Base-by-base conservation (phyloP, 2,888 invertebrate genomes). In the Meteorus cinctellus region DNA sequence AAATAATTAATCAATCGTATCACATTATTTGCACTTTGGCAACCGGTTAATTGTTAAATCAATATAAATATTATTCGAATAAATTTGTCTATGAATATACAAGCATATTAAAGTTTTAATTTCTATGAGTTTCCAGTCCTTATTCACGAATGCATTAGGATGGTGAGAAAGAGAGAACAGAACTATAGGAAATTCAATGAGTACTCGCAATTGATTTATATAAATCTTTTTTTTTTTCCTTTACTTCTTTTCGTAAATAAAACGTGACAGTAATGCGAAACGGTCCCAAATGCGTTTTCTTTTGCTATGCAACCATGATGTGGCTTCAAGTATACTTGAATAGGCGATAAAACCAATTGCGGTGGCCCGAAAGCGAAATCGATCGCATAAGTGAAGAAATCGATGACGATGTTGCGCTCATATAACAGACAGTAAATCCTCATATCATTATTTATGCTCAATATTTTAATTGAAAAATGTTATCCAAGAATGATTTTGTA, bases 251-350 rank as follows among this genome's bases (percentile, higher is more conserved):
- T 67, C 48, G 41, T 51, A 72, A 68, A 67, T 65, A 16, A 48
- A 60, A 65, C 76, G 76, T 69, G 73, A 69, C 68, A 19, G 19
- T n/a, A 76, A 76, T 76, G 34, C 45, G 55, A 51, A 76, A 73
- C 14, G 34, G 31, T 31, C 60, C 67, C 55, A 67, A 72, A 72
- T 72, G 67, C 71, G 34, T 72, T 71, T 75, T n/a, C 55, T 68
- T 62, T 41, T 51, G 36, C 16, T 12, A 72, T 51, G 34, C 36
- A 41, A 6, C 36, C 4, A 51, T 12, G 27, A 10, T 59, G n/a
- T 14, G n/a, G 29, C 48, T 19, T 16, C 24, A 65, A 55, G 69
- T 69, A 27, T 65, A 29, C 29, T 19, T 59, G 24, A 73, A 51
- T 31, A 51, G 66, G 36, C 67, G 34, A 73, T 66, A 67, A 51